These are phyloP conservation scores for Drosophila maculinotata DNA, from an alignment of 2,888 invertebrate species.

Conservation along the genomic window DNA sequence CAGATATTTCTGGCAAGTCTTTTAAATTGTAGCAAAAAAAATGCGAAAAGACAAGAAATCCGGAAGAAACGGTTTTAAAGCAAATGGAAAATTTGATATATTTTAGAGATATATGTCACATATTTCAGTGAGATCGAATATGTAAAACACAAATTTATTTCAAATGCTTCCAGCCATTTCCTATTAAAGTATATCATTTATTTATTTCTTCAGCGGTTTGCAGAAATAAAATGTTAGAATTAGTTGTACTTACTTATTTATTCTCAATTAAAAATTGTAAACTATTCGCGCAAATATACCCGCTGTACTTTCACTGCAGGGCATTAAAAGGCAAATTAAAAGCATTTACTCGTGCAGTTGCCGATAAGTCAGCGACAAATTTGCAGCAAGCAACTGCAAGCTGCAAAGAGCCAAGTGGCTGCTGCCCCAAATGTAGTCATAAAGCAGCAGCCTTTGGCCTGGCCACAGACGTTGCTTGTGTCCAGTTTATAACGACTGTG, in stretches of 20 bases:
- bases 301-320: conserved; percentile 23
- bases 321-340: conserved; percentile 43
- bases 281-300: conserved; percentile 20
- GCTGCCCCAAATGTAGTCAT: conserved; percentile 37
- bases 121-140: no score
- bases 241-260: conserved; percentile 14
- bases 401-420: conserved; percentile 1
- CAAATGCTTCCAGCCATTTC: no score
- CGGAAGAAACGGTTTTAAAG: no score
- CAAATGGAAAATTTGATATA: no score
- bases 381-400: conserved; percentile 32
- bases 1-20: background rate
- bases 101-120: no score
- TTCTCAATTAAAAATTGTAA: background rate
- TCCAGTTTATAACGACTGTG: conserved; percentile 37
- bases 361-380: conserved; percentile 56
- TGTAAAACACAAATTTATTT: no score
- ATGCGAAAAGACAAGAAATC: no score
- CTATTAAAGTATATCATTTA: no score
- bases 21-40: no score
- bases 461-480: conserved; percentile 22
- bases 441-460: conserved; percentile 27
- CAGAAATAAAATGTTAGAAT: background rate
- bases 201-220: no score
- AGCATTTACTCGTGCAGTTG: conserved; percentile 43